Percentiles rank a stretch among this genome's conserved stretches.
Conservation (phyloP, 2,888 invertebrate species). For the Sphaerophoria rueppellii region DNA sequence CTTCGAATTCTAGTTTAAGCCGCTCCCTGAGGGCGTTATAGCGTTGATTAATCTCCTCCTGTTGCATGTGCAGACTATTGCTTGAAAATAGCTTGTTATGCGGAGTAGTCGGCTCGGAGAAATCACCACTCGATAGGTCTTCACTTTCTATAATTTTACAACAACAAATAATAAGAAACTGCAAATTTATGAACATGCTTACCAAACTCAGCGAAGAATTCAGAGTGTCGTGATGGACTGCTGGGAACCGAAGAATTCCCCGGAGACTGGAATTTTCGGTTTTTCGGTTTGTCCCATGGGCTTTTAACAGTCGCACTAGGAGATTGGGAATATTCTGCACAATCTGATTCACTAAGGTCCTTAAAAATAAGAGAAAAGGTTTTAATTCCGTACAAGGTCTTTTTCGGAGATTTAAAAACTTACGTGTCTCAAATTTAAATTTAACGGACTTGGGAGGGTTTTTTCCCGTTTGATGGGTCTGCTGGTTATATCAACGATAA, state of each 20-base stretch:
- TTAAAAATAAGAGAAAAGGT: conserved; percentile 46
- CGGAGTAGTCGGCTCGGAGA: conserved; percentile 82
- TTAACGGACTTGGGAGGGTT: conserved; percentile 80
- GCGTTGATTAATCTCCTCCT: conserved; percentile 88
- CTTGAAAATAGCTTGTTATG: conserved; percentile 76
- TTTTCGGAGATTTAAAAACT: conserved; percentile 6
- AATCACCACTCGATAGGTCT: conserved; percentile 82
- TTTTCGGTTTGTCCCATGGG: conserved; percentile 65
- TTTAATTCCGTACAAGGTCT: not conserved
- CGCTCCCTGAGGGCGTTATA: conserved; percentile 89
- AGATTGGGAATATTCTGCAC: conserved; percentile 79
- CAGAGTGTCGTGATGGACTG: conserved; percentile 86
- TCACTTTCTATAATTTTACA: conserved; percentile 79
- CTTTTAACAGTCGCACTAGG: conserved; percentile 46
- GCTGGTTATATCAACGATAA: conserved; percentile 78
- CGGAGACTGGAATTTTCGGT: conserved; percentile 80
- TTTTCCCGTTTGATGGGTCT: conserved; percentile 76
- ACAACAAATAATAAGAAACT: conserved; percentile 10
- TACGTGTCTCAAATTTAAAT: conserved; percentile 79
- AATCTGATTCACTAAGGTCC: conserved; percentile 80
- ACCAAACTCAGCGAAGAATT: conserved; percentile 87
- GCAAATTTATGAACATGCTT: conserved; percentile 76
- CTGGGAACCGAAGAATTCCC: conserved; percentile 86
- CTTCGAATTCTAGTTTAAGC: conserved; percentile 89
- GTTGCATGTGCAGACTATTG: conserved; percentile 79